Evolutionary conservation across 2,888 invertebrate genomes (phyloP).

Genomic region (Ctena decussata): DNA sequence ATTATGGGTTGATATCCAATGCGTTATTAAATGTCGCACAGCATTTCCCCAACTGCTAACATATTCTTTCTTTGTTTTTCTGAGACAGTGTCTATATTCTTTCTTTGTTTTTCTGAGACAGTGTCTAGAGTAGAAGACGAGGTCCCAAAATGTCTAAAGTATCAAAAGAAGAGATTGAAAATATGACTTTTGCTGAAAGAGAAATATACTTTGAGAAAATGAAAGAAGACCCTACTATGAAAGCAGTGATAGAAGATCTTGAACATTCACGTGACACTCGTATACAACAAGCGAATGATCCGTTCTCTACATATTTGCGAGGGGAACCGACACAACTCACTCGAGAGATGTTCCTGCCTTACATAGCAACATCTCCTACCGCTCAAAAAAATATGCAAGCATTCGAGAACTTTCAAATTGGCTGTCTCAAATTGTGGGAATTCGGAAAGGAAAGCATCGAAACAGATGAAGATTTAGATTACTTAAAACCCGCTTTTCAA

Average conservation of each 20-base stretch:
- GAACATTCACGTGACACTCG: not conserved
- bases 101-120: too few relatives aligned
- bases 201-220: not conserved
- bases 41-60: too few relatives aligned
- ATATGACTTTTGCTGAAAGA: not conserved
- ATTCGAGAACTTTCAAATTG: not conserved
- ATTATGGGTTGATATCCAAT: too few relatives aligned
- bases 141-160: not conserved
- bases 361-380: not conserved
- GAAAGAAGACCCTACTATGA: not conserved
- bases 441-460: not conserved
- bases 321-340: not conserved
- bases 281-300: not conserved
- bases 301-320: not conserved
- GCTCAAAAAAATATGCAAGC: not conserved
- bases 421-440: not conserved
- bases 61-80: too few relatives aligned
- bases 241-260: not conserved
- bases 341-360: not conserved
- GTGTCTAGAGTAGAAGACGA: too few relatives aligned
- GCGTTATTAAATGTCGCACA: too few relatives aligned
- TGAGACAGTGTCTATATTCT: too few relatives aligned
- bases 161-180: not conserved
- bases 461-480: not conserved
- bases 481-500: not conserved